Evolutionary conservation across 2,113 vertebrate species (phyloP).

Genomic region (Hystrix brachyura): DNA sequence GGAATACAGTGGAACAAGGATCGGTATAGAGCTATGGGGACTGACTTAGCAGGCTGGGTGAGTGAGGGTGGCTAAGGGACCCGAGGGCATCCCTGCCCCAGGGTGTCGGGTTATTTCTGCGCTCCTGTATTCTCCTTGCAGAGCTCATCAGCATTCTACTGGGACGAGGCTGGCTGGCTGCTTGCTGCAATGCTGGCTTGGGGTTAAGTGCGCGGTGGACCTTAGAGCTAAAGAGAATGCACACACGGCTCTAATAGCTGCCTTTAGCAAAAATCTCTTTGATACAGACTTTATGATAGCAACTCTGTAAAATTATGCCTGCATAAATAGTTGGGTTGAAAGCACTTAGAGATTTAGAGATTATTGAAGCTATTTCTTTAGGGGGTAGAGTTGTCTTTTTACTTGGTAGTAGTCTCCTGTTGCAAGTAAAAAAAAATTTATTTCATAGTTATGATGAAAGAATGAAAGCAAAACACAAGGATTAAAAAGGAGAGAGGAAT

Average conservation of each 20-base stretch:
- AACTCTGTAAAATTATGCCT: not conserved
- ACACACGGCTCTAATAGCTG: not conserved
- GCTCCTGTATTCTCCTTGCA: conserved; percentile 74
- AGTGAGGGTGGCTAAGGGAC: not conserved
- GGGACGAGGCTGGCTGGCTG: not conserved
- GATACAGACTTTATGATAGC: conserved; percentile 6
- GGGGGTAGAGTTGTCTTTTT: not conserved
- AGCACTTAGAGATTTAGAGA: conserved; percentile 18
- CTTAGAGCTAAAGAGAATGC: conserved; percentile 1
- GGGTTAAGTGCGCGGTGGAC: conserved; percentile 25
- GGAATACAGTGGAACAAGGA: not conserved
- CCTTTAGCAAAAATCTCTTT: conserved; percentile 31
- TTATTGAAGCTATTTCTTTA: conserved; percentile 47
- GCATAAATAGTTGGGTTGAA: not conserved
- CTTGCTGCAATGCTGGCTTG: not conserved
- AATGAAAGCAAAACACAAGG: not conserved
- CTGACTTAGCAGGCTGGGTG: conserved; percentile 60
- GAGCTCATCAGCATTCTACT: conserved; percentile 50
- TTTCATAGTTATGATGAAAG: not conserved
- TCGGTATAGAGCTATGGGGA: conserved; percentile 62
- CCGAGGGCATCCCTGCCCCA: conserved; percentile 53
- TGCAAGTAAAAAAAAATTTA: not conserved
- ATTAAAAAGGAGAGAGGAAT: not conserved
- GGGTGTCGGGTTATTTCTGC: conserved; percentile 51
- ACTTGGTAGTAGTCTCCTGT: not conserved